Conservation (phyloP, 1,140 invertebrate species). For the Lanistes nyassanus region DNA sequence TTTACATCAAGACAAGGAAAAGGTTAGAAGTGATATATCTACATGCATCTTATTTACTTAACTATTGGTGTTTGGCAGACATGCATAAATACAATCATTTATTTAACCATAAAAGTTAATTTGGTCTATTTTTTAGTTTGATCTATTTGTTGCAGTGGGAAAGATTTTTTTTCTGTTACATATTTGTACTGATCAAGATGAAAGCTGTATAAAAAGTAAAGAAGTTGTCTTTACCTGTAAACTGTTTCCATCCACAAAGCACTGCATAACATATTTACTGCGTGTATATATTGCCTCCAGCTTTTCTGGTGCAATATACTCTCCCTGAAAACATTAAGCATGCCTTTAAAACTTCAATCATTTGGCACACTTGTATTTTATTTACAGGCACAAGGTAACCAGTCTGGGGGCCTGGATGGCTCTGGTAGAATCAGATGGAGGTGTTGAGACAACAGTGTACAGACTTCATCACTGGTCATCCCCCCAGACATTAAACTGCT, state of each 20-base stretch:
- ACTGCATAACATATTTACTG: constrained; percentile 92
- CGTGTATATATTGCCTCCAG: constrained; percentile 96
- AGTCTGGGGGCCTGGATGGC: too few species aligned
- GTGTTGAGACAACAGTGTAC: too few species aligned
- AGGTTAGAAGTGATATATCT: neutral
- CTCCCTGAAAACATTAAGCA: constrained; percentile 69
- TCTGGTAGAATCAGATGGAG: too few species aligned
- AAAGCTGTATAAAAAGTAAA: neutral
- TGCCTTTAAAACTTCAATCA: too few species aligned
- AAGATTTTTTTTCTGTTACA: neutral
- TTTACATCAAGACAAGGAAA: neutral
- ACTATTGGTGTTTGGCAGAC: too few species aligned
- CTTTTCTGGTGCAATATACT: constrained; percentile 89
- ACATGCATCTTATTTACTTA: too few species aligned
- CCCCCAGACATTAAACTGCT: too few species aligned
- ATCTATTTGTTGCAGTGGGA: neutral
- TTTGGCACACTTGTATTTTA: too few species aligned
- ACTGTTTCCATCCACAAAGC: constrained; percentile 96
- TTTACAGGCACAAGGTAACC: too few species aligned
- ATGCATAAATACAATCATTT: too few species aligned
- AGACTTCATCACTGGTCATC: too few species aligned
- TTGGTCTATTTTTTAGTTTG: neutral
- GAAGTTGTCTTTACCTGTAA: constrained; percentile 73
- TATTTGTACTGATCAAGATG: neutral
- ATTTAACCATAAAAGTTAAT: too few species aligned